Conservation (phyloP, 2,888 invertebrate genomes). For the Andrena flavipes region DNA sequence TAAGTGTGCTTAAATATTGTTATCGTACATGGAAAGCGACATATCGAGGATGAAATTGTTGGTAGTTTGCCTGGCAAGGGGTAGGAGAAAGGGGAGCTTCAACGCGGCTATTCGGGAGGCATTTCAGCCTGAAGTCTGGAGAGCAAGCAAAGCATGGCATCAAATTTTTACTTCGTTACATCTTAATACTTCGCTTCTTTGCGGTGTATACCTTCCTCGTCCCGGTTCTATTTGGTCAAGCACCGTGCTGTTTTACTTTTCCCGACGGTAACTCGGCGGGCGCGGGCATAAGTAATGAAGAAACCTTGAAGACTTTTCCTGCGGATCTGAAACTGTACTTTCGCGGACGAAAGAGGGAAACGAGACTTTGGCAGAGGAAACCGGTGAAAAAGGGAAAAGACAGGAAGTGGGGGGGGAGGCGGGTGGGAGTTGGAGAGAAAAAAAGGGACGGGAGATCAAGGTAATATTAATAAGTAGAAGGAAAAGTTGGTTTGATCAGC, state of each 20-base stretch:
- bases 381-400: constrained; percentile 1
- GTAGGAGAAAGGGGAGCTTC: background rate
- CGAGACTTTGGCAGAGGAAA: constrained; percentile 36
- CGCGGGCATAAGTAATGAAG: constrained; percentile 69
- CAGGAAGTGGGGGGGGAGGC: background rate
- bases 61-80: background rate
- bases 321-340: constrained; percentile 51
- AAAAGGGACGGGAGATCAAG: constrained; percentile 59
- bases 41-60: background rate
- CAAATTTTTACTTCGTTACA: constrained; percentile 52
- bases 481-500: constrained; percentile 84
- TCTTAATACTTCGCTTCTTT: constrained; percentile 27
- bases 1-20: no score
- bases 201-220: constrained; percentile 28
- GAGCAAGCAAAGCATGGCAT: constrained; percentile 19
- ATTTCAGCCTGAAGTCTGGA: constrained; percentile 8
- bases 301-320: constrained; percentile 67
- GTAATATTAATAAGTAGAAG: constrained; percentile 84
- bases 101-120: constrained; percentile 1
- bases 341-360: constrained; percentile 35
- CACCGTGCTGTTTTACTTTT: constrained; percentile 47
- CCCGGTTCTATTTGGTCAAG: constrained; percentile 53
- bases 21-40: background rate
- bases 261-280: constrained; percentile 44
- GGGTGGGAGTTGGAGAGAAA: background rate